phyloP scores from a whole-genome alignment of 2,797 vertebrate genomes.

The Coregonus sp. region DNA sequence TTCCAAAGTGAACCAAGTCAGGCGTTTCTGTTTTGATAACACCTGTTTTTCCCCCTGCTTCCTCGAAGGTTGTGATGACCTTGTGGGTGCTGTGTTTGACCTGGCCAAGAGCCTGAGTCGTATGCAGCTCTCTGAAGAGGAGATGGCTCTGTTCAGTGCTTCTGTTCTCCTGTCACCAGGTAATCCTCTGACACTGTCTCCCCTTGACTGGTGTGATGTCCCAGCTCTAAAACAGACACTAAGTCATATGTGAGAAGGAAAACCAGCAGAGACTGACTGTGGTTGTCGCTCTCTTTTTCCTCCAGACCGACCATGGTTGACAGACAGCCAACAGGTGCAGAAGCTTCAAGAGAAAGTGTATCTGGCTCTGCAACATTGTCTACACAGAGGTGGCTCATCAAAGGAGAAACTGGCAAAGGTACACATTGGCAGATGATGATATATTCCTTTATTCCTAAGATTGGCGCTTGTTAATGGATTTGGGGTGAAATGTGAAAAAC shows the following conservation, averaged over 20 bases:
- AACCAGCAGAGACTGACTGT: neutral
- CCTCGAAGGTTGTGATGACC: constrained; percentile 85
- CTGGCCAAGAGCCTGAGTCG: constrained; percentile 84
- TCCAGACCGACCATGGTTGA: constrained; percentile 87
- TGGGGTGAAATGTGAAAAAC: neutral
- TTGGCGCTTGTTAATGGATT: neutral
- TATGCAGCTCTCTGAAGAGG: constrained; percentile 86
- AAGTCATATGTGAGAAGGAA: neutral
- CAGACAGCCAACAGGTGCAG: constrained; percentile 86
- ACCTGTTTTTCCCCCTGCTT: neutral
- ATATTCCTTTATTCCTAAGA: neutral
- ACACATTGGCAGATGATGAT: neutral
- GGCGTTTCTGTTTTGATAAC: constrained; percentile 18
- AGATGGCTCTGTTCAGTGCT: constrained; percentile 88
- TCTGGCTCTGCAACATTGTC: constrained; percentile 83
- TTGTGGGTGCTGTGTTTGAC: constrained; percentile 83
- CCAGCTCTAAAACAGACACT: neutral
- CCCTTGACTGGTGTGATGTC: neutral
- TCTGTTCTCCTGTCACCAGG: constrained; percentile 88
- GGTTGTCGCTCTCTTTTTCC: constrained; percentile 5
- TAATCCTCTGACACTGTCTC: constrained; percentile 44
- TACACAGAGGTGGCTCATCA: constrained; percentile 79
- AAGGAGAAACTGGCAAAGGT: constrained; percentile 91
- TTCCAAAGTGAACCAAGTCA: constrained; percentile 17
- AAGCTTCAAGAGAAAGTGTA: constrained; percentile 90